phyloP scores from a whole-genome alignment of 2,797 vertebrate species.

The Oceanodroma leucorhoa region DNA sequence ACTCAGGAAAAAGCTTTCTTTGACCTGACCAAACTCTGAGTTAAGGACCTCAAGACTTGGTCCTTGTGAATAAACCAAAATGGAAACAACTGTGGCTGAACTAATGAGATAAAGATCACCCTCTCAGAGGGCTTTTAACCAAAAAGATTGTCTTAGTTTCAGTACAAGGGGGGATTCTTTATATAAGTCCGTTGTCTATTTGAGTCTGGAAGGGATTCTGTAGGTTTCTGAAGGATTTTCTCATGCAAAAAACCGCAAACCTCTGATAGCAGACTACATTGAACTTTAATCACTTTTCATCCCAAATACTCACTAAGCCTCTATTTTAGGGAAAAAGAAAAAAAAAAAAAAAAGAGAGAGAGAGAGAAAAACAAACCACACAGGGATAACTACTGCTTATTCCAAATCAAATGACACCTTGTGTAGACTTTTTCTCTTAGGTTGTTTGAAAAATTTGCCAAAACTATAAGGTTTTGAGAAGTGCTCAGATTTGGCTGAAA shows the following conservation, averaged over 20 bases:
- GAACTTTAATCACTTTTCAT: neutral
- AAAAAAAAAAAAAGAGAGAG: no score
- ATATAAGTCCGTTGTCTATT: neutral
- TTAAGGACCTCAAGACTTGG: neutral
- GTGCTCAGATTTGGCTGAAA: neutral
- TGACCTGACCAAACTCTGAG: neutral
- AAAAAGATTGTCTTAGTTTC: neutral
- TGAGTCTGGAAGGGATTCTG: neutral
- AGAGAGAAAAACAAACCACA: neutral
- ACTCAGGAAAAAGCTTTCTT: neutral
- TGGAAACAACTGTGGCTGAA: neutral
- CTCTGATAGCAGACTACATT: neutral
- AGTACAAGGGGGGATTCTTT: neutral
- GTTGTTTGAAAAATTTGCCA: neutral
- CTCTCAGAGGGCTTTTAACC: neutral
- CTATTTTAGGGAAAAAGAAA: neutral
- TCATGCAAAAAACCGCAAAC: neutral
- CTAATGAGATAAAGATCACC: conserved; percentile 1
- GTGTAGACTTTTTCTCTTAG: neutral
- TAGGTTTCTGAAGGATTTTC: conserved; percentile 6
- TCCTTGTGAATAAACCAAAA: neutral
- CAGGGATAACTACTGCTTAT: neutral
- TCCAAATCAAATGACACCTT: neutral
- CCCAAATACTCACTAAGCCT: neutral
- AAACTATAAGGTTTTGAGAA: neutral